Percentiles rank a stretch among this genome's conserved stretches.
phyloP scores from a whole-genome alignment of 2,797 vertebrate genomes.

The Leptodactylus fallax region DNA sequence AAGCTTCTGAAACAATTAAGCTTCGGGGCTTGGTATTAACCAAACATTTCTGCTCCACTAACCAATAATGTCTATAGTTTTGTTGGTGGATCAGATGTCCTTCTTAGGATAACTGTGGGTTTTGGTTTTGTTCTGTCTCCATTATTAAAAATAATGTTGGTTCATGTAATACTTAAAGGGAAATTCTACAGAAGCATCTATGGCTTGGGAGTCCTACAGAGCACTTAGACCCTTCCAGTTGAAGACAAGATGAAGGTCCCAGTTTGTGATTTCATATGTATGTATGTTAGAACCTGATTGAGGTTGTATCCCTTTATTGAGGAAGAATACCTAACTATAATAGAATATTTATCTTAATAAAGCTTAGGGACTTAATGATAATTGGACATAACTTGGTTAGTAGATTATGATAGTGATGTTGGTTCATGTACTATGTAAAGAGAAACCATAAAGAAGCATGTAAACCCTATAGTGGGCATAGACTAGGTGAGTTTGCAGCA shows the following conservation, averaged over 20 bases:
- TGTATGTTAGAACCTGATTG: neutral
- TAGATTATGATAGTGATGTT: no score
- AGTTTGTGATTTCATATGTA: neutral
- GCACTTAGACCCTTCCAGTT: neutral
- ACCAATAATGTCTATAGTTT: constrained; percentile 18
- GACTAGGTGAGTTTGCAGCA: no score
- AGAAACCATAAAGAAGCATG: no score
- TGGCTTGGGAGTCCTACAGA: neutral
- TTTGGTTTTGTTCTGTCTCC: constrained; percentile 25
- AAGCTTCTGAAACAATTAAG: constrained; percentile 70
- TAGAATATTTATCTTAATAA: no score
- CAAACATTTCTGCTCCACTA: constrained; percentile 44
- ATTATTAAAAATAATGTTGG: constrained; percentile 36
- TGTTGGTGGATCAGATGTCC: constrained; percentile 48
- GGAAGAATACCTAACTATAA: no score
- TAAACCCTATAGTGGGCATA: no score
- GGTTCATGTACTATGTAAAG: no score
- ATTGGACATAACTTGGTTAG: no score
- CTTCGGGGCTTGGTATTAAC: constrained; percentile 66
- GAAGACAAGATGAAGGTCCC: neutral
- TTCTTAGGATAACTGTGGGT: constrained; percentile 45
- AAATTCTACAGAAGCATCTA: neutral
- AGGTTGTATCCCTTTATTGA: no score
- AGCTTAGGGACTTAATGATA: no score
- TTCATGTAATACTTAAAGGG: neutral